Evolutionary conservation across 2,113 vertebrate species (phyloP), one percentile per base, ranked within the genome.

Genomic region (Ceyx cyanopectus): DNA sequence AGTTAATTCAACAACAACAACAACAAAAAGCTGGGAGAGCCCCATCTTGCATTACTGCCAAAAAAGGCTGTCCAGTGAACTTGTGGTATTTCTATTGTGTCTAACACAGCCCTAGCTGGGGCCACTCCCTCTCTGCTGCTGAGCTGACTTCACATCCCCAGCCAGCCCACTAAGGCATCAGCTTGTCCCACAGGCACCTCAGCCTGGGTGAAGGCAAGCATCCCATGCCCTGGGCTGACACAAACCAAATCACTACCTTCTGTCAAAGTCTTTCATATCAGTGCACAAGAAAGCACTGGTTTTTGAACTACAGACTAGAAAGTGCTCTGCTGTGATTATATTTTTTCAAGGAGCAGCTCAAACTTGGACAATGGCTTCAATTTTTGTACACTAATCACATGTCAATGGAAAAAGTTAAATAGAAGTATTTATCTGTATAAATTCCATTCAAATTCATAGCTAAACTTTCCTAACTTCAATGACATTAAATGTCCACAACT

Each of bases 181-280:
- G 37, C 19, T 32, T 66, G 32, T 54, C 78, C 60, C 37, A 81
- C 0, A 0, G 10, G 26, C 50, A 66, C 21, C 22, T 62, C 50
- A n/a, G 73, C 40, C 9, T 46, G 51, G 27, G 68, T 54, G 30
- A 81, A 62, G 7, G 41, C 56, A 12, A 78, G 29, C 43, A 11
- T 63, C 70, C 48, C 54, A 32, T 90, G 87, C 54, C 40, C 70
- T 34, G 23, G 40, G 50, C 41, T 69, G 45, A 76, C 62, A 48
- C 10, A 80, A 92, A 90, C 16, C 50, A 68, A 50, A 85, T 22
- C 50, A 14, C 56, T 48, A 34, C 60, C 65, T 68, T 76, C 61
- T 72, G 41, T 72, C 62, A 22, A 56, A 70, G 34, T 50, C 45
- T 37, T 75, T 89, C 14, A 6, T 4, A 65, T 22, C 69, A 84